phyloP scores from a whole-genome alignment of 2,888 invertebrate species.

The Cephus pulcher region DNA sequence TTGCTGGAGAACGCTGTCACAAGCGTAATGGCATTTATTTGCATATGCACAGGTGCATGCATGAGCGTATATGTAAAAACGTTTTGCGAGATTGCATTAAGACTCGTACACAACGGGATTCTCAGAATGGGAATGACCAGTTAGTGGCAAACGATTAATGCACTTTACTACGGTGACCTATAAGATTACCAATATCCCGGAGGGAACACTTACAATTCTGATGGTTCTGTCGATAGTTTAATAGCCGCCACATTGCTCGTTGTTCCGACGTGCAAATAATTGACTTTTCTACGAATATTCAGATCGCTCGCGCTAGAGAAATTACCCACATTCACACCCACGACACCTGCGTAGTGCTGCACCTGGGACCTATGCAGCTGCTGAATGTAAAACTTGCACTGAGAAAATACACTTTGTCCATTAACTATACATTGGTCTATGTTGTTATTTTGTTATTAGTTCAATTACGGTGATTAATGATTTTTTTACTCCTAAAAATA shows the following conservation, averaged over 20 bases:
- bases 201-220: not conserved
- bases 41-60: conserved; percentile 16
- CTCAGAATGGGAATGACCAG: not conserved
- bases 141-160: not conserved
- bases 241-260: not conserved
- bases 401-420: not conserved
- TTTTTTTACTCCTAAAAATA: not conserved
- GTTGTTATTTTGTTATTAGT: not conserved
- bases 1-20: conserved; percentile 38
- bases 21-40: conserved; percentile 42
- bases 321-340: not conserved
- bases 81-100: conserved; percentile 2
- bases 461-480: not conserved
- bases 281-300: not conserved
- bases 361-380: not conserved
- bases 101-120: not conserved
- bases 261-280: not conserved
- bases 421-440: not conserved
- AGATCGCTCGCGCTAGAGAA: not conserved
- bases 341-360: not conserved
- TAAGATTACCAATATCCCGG: not conserved
- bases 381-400: not conserved
- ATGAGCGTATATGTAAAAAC: not conserved
- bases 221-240: not conserved
- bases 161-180: not conserved